These are phyloP conservation scores for Tachypleus tridentatus DNA, from an alignment of 1,140 invertebrate genomes.

Conservation along the genomic window DNA sequence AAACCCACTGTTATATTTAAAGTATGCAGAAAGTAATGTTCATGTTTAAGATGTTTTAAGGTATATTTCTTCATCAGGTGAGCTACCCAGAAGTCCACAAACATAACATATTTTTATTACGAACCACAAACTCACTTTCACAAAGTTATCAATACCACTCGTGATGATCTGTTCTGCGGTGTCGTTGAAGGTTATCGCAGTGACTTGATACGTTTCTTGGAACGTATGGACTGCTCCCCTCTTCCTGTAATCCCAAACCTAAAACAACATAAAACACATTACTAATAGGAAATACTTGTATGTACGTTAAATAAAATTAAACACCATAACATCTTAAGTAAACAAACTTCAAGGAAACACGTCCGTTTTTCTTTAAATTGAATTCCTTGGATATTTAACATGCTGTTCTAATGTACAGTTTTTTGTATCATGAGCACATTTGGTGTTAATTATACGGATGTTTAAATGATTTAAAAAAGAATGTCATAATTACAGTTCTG, in stretches of 20 bases:
- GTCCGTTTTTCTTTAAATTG: neutral
- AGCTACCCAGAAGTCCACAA: too few species aligned
- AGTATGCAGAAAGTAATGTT: too few species aligned
- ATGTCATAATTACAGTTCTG: too few species aligned
- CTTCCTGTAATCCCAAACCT: slow-evolving; percentile 67
- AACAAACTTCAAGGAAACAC: neutral
- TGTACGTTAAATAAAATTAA: neutral
- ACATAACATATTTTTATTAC: too few species aligned
- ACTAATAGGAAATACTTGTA: neutral
- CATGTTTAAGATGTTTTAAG: too few species aligned
- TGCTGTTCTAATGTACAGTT: too few species aligned
- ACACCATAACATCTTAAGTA: neutral
- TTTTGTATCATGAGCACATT: too few species aligned
- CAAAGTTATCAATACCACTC: slow-evolving; percentile 93
- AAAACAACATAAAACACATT: slow-evolving; percentile 1
- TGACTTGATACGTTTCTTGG: slow-evolving; percentile 72
- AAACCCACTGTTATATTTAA: too few species aligned
- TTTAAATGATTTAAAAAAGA: too few species aligned
- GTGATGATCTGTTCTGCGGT: slow-evolving; percentile 79
- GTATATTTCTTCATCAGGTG: too few species aligned
- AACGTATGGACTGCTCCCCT: slow-evolving; percentile 66
- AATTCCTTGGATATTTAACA: too few species aligned
- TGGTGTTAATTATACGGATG: too few species aligned
- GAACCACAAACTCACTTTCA: slow-evolving; percentile 52
- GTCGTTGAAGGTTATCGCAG: slow-evolving; percentile 88